Conservation (phyloP, 2,797 vertebrate genomes). For the Brachyalestes nurse region DNA sequence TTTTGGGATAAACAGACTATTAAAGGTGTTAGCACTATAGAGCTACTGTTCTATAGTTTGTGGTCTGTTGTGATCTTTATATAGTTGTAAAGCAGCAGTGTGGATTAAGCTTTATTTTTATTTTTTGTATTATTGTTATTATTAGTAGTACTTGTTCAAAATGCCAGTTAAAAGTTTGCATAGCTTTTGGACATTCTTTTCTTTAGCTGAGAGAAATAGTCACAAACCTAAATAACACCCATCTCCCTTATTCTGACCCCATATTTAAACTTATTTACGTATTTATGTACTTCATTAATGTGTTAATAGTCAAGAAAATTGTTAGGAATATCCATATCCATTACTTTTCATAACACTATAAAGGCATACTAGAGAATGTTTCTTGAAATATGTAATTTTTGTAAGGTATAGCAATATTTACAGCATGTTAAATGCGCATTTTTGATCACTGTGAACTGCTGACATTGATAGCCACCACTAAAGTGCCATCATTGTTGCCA, state of each 20-base stretch:
- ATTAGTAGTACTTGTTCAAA: neutral
- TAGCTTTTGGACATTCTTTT: neutral
- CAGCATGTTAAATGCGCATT: neutral
- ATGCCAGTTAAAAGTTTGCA: neutral
- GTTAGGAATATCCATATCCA: no score
- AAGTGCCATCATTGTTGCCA: conserved; percentile 29
- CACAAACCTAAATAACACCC: neutral
- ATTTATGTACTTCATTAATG: neutral
- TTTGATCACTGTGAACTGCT: conserved; percentile 13
- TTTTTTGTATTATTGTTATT: no score
- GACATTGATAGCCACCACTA: conserved; percentile 6
- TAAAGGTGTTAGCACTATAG: neutral
- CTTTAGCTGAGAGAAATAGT: neutral
- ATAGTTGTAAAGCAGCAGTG: neutral
- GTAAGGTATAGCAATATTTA: neutral
- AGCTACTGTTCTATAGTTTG: neutral
- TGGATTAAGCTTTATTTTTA: no score
- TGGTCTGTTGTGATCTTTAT: neutral
- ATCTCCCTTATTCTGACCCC: neutral
- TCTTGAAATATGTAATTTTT: neutral
- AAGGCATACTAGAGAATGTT: neutral
- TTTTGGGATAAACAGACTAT: neutral
- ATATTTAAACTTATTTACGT: neutral
- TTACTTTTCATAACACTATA: neutral
- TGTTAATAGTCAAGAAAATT: no score